Percentiles rank a stretch among this genome's conserved stretches.
phyloP scores from a whole-genome alignment of 2,888 invertebrate species.

The Ormia ochracea region DNA sequence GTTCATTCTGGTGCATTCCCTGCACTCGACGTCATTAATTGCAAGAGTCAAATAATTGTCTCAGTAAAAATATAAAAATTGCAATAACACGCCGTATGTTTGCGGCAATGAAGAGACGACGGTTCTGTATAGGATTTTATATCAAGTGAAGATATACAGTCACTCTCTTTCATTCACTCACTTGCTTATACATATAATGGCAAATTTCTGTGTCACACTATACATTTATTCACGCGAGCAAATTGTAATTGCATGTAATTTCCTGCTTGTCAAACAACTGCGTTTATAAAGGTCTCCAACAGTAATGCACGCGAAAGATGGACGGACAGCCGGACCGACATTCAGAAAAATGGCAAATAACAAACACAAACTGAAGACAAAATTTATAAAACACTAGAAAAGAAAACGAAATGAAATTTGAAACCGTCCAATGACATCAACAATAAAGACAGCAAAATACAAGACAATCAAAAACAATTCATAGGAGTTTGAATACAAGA shows the following conservation, averaged over 20 bases:
- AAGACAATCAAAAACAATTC: slow-evolving; percentile 65
- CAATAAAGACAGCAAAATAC: slow-evolving; percentile 63
- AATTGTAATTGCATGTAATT: slow-evolving; percentile 73
- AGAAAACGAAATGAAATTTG: slow-evolving; percentile 41
- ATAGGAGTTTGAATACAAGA: slow-evolving; percentile 31
- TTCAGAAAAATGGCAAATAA: slow-evolving; percentile 52
- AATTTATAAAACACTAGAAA: slow-evolving; percentile 15
- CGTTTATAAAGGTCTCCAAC: slow-evolving; percentile 56
- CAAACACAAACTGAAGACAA: slow-evolving; percentile 42
- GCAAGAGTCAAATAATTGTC: slow-evolving; percentile 17
- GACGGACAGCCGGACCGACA: slow-evolving; percentile 65
- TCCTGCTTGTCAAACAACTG: slow-evolving; percentile 69
- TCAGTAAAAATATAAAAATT: neutral
- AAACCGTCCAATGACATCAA: slow-evolving; percentile 53
- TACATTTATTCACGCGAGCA: slow-evolving; percentile 73
- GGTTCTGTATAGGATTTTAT: slow-evolving; percentile 3
- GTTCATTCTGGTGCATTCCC: neutral
- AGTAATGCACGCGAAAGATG: neutral
- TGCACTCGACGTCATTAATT: slow-evolving; percentile 16
- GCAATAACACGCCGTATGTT: neutral
- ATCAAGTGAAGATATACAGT: slow-evolving; percentile 24
- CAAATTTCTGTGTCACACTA: slow-evolving; percentile 67
- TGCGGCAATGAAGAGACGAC: slow-evolving; percentile 14
- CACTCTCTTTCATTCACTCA: neutral
- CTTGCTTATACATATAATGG: slow-evolving; percentile 39